phyloP scores from a whole-genome alignment of 2,888 invertebrate genomes.

The Elmis aenea region DNA sequence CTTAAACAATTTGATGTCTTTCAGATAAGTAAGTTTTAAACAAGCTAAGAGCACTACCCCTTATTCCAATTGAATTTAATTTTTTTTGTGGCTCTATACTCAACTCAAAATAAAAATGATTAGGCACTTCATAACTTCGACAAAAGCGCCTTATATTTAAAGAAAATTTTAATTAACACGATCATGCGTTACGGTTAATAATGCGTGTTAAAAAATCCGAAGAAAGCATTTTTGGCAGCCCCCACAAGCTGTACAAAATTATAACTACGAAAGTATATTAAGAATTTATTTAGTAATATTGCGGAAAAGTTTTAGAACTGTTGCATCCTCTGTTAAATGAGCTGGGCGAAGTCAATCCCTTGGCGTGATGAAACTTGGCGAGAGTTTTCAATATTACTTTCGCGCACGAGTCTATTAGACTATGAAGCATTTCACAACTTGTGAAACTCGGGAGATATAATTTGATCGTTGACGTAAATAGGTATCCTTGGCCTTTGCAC shows the following conservation, averaged over 20 bases:
- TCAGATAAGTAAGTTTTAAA: too few relatives aligned
- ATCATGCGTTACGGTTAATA: too few relatives aligned
- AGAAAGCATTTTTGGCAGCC: not conserved
- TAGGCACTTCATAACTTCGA: too few relatives aligned
- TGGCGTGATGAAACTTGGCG: constrained; percentile 23
- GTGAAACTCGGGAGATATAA: constrained; percentile 20
- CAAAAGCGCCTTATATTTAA: too few relatives aligned
- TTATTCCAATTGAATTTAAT: too few relatives aligned
- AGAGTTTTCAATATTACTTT: constrained; percentile 23
- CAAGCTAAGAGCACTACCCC: too few relatives aligned
- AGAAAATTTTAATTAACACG: too few relatives aligned
- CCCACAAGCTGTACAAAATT: not conserved
- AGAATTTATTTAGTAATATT: not conserved
- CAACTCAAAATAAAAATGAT: too few relatives aligned
- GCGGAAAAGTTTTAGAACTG: not conserved
- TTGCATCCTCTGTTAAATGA: constrained; percentile 17
- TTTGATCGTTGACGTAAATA: constrained; percentile 18
- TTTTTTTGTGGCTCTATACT: too few relatives aligned
- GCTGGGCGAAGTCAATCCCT: constrained; percentile 18
- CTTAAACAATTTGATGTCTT: too few relatives aligned
- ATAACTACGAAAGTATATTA: not conserved
- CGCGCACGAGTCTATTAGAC: constrained; percentile 17
- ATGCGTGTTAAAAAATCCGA: too few relatives aligned
- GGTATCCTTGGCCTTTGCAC: constrained; percentile 38
- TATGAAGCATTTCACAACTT: constrained; percentile 20